Base-by-base conservation (phyloP, 2,797 vertebrate species). In the Lagorchestes hirsutus region DNA sequence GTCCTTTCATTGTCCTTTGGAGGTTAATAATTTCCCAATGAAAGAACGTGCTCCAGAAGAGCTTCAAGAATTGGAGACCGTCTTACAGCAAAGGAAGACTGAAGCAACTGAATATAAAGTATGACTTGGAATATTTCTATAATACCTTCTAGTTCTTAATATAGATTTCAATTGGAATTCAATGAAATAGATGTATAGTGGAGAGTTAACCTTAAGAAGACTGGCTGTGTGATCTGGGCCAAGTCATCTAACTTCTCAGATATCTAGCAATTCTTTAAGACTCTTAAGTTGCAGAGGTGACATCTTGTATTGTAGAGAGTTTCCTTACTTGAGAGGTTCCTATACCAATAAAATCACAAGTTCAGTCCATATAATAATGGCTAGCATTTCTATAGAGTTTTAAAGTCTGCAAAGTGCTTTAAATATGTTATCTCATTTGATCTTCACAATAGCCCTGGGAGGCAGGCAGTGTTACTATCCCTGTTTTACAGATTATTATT, bases 21-120 rank as follows among this genome's bases (percentile, higher is more conserved):
- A 99, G 98, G 99, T 99, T 95, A 99, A 98, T 94, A 99, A 99
- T 97, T 99, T 99, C 94, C 99, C 99, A 12, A 98, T 99, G 98
- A 99, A 98, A 98, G 98, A 99, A 93, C 98, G 98, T n/a, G 98
- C 98, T 10, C 74, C 98, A 67, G 98, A 99, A 96, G 99, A 99
- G 91, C 10, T 99, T 96, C 98, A 98, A 96, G 98, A 99, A 92
- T 97, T 99, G 96, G 95, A 97, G 29, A 98, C 97, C 98, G 98
- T 99, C 94, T 96, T 99, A 29, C 97, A 59, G 58, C 98, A 98
- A 93, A 99, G 99, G 98, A 98, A 97, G 97, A 98, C 98, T 62
- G 99, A 99, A 98, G 95, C 94, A 82, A 97, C 98, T 94, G 98
- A 98, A 96, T 95, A 97, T 97, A 98, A 98, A 92, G 99, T 99